Base-by-base conservation (phyloP, 2,888 invertebrate genomes). In the Urechis unicinctus region DNA sequence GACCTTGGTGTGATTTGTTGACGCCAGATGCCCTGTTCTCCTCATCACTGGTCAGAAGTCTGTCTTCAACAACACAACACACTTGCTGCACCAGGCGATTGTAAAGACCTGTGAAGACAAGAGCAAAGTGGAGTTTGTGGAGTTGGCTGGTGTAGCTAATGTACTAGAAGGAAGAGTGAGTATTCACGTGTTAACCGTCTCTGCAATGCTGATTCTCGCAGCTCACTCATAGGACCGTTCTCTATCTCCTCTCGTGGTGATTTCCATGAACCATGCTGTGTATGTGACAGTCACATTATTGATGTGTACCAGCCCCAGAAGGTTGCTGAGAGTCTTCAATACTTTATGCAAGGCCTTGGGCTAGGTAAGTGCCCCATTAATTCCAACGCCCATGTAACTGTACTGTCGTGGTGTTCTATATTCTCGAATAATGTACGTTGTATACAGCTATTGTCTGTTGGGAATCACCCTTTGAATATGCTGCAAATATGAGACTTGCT, bases 281-380 rank as follows among this genome's bases (percentile, higher is more conserved):
- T n/a, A 13, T 13, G 21, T 45, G 22, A 9, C 22, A 45, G 21
- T 21, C 6, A 13, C 5, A 9, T 9, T 42, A 4, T 52, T 53
- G 30, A 48, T 43, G 49, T n/a, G 3, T 52, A 61, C 42, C 82
- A 91, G 91, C 90, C 91, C 9, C 88, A 88, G 29, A 90, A 90
- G 77, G 85, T 91, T 57, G 87, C 90, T 29, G 89, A 91, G 71
- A 88, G 89, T 52, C 84, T 92, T 71, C 83, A 91, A 61, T 84
- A 91, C 55, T 90, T 92, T 82, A 88, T 89, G 80, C 91, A 92
- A 77, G 91, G 91, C 1, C 87, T 89, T 74, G 91, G 91, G 1
- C 80, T 86, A 61, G 82, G 79, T 79, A 64, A 70, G 77, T 69
- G 9, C 17, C 36, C 17, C 36, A 9, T 36, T n/a, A n/a, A n/a